Evolutionary conservation across 92 coral and sea anemone species (phyloP).

Genomic region (Phenganax stokvisi): DNA sequence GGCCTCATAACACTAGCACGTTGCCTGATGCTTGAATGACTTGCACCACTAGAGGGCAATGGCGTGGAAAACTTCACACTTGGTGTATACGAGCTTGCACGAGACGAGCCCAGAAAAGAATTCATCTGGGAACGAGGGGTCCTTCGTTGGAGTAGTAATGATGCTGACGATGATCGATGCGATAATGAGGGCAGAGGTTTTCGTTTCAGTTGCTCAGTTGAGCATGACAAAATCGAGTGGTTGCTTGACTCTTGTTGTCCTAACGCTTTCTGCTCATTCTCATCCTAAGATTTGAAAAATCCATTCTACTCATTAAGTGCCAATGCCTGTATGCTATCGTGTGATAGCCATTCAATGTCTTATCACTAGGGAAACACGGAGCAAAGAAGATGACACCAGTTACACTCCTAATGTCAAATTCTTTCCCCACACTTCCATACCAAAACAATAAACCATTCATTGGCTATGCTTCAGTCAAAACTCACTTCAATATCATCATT

Average conservation of each 20-base stretch:
- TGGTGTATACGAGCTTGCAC: neutral
- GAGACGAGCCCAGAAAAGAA: constrained; percentile 2
- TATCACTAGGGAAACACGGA: neutral
- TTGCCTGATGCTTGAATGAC: neutral
- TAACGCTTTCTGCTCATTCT: neutral
- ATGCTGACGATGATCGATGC: neutral
- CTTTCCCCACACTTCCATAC: too few relatives aligned
- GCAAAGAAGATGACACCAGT: neutral
- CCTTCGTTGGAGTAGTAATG: neutral
- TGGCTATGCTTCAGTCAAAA: neutral
- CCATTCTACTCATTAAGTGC: too few relatives aligned
- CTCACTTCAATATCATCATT: constrained; percentile 20
- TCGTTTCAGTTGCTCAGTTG: constrained; percentile 16
- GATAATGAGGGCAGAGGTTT: constrained; percentile 29
- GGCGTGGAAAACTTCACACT: neutral
- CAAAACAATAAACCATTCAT: too few relatives aligned
- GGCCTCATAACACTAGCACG: neutral
- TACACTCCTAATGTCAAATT: too few relatives aligned
- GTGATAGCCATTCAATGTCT: neutral
- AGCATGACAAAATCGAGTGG: neutral
- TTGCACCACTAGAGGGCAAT: neutral
- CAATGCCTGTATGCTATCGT: too few relatives aligned
- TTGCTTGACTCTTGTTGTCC: neutral
- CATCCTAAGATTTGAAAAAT: neutral
- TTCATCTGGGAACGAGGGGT: constrained; percentile 18